Percentiles rank a stretch among this genome's conserved stretches.
Conservation (phyloP, 2,797 vertebrate genomes). For the Graptemys geographica region DNA sequence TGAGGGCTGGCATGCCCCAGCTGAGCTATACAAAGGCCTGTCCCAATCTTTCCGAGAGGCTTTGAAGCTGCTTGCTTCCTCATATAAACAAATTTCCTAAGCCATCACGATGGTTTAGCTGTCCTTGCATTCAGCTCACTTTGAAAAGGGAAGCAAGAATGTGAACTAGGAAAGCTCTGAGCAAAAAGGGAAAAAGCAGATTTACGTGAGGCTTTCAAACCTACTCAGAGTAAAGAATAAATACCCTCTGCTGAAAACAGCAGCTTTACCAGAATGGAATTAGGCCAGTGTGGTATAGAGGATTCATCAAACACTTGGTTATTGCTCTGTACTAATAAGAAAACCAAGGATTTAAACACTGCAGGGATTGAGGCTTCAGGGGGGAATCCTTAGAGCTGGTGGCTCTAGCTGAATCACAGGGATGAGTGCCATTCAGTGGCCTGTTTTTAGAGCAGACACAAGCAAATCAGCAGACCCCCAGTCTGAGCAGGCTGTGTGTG, state of each 20-base stretch:
- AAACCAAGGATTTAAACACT: neutral
- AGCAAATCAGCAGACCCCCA: neutral
- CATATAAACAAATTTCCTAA: neutral
- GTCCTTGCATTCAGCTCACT: neutral
- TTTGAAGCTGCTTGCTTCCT: neutral
- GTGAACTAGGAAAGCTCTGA: neutral
- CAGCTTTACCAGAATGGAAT: neutral
- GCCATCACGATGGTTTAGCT: neutral
- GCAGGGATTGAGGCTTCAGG: neutral
- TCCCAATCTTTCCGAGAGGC: rapidly evolving
- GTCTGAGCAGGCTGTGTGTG: neutral
- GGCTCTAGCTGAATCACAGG: neutral
- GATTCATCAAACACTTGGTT: neutral
- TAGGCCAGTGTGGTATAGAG: neutral
- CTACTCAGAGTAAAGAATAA: neutral
- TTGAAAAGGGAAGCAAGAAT: neutral
- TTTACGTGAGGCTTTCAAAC: neutral
- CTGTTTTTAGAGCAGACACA: neutral
- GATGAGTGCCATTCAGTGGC: neutral
- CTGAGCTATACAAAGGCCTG: neutral
- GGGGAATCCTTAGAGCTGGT: neutral
- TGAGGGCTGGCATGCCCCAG: neutral
- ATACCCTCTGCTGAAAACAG: neutral
- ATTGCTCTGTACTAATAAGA: neutral
- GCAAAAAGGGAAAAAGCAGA: neutral